Evolutionary conservation across 1,140 invertebrate genomes (phyloP).

Genomic region (Phenacoccus solenopsis): DNA sequence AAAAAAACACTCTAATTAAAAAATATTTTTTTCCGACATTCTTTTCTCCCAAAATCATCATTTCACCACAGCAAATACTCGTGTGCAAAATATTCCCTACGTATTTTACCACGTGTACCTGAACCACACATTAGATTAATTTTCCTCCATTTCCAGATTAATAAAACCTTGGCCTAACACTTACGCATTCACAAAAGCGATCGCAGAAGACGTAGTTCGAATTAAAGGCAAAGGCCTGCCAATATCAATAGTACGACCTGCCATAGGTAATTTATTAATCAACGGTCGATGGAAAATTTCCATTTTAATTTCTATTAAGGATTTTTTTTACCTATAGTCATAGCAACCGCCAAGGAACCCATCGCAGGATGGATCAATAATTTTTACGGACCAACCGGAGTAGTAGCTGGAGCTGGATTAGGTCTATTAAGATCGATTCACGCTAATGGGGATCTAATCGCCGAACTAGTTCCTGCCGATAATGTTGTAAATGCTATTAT

Average conservation of each 20-base stretch:
- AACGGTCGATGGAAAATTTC: too few species aligned
- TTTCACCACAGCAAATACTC: too few species aligned
- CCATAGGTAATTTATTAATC: conserved; percentile 36
- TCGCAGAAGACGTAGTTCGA: conserved; percentile 45
- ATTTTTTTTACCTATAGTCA: conserved; percentile 28
- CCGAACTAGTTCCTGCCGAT: conserved; percentile 69
- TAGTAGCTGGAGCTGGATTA: conserved; percentile 41
- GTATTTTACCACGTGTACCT: too few species aligned
- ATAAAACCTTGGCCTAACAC: conserved; percentile 50
- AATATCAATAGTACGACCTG: conserved; percentile 40
- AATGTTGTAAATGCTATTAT: conserved; percentile 61
- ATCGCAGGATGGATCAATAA: conserved; percentile 62
- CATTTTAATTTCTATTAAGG: too few species aligned
- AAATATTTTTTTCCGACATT: too few species aligned
- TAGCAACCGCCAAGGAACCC: conserved; percentile 34
- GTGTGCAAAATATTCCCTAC: too few species aligned
- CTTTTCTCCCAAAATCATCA: too few species aligned
- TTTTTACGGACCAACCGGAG: conserved; percentile 56
- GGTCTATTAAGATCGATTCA: conserved; percentile 48
- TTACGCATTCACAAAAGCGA: conserved; percentile 52
- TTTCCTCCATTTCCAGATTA: conserved; percentile 37
- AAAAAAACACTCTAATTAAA: too few species aligned
- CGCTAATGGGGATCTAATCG: conserved; percentile 40
- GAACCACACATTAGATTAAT: too few species aligned
- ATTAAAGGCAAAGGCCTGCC: conserved; percentile 43